These are phyloP conservation scores for Tetrapedia diversipes DNA, from an alignment of 2,888 invertebrate species.

Conservation along the genomic window DNA sequence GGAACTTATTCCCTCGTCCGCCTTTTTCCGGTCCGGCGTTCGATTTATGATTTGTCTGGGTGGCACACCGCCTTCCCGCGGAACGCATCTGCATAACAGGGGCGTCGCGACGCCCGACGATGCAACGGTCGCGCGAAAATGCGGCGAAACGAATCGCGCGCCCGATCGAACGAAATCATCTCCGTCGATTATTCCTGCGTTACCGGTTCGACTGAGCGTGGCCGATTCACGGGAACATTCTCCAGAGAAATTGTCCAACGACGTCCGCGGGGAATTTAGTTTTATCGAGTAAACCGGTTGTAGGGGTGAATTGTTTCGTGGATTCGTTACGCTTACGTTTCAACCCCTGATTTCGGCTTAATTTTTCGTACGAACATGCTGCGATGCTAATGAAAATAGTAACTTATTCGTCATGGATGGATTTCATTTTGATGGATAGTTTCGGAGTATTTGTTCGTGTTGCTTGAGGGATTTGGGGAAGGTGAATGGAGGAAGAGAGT, in stretches of 20 bases:
- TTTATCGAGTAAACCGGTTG: not conserved
- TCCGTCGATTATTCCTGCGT: slow-evolving; percentile 9
- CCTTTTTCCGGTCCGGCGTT: slow-evolving; percentile 45
- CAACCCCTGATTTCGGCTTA: not conserved
- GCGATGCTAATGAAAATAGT: too few relatives aligned
- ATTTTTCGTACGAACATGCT: too few relatives aligned
- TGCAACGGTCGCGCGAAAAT: slow-evolving; percentile 21
- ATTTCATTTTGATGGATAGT: too few relatives aligned
- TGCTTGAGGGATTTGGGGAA: too few relatives aligned
- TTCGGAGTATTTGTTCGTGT: too few relatives aligned
- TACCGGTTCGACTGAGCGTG: not conserved
- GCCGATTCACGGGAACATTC: not conserved
- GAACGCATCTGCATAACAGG: slow-evolving; percentile 41
- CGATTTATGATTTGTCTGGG: slow-evolving; percentile 52
- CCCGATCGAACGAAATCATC: slow-evolving; percentile 23
- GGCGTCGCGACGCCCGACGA: slow-evolving; percentile 8
- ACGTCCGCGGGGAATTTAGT: not conserved
- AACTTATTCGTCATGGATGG: too few relatives aligned
- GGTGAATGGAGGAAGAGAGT: too few relatives aligned
- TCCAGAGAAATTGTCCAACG: not conserved
- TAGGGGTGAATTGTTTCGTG: not conserved
- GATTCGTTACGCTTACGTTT: not conserved
- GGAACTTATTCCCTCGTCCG: slow-evolving; percentile 34
- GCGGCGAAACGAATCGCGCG: slow-evolving; percentile 38
- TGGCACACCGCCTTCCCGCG: slow-evolving; percentile 9